These are phyloP conservation scores for Penelope pileata DNA, from an alignment of 2,113 vertebrate species.

Conservation along the genomic window DNA sequence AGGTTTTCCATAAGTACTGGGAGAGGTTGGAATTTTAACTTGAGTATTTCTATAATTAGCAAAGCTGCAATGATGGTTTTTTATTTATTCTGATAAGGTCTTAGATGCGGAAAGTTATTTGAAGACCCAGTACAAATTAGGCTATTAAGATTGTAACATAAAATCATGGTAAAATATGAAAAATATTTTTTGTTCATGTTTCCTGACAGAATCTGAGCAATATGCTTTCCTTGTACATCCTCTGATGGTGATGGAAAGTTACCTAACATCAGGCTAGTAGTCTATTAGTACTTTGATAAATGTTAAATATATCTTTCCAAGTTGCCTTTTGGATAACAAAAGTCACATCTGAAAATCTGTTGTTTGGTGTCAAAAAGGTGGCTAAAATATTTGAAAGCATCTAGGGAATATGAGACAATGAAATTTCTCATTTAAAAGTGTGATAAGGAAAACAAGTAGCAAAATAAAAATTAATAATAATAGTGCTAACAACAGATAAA, in stretches of 20 bases:
- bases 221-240: not conserved
- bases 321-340: not conserved
- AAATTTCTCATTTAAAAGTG: not conserved
- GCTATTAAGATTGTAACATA: not conserved
- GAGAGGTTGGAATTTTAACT: not conserved
- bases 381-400: not conserved
- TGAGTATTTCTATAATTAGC: not conserved
- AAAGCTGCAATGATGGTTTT: no score
- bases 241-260: not conserved
- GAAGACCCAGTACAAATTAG: not conserved
- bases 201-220: not conserved
- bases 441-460: not conserved
- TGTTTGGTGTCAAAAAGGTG: not conserved
- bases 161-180: not conserved
- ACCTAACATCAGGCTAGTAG: not conserved
- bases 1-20: not conserved
- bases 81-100: not conserved
- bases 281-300: not conserved
- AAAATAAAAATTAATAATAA: not conserved
- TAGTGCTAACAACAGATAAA: not conserved
- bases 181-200: not conserved
- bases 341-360: not conserved
- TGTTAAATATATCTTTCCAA: not conserved
- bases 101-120: not conserved
- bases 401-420: not conserved